These are phyloP conservation scores for Sclerurus mexicanus DNA, from an alignment of 2,113 vertebrate species.

Conservation along the genomic window DNA sequence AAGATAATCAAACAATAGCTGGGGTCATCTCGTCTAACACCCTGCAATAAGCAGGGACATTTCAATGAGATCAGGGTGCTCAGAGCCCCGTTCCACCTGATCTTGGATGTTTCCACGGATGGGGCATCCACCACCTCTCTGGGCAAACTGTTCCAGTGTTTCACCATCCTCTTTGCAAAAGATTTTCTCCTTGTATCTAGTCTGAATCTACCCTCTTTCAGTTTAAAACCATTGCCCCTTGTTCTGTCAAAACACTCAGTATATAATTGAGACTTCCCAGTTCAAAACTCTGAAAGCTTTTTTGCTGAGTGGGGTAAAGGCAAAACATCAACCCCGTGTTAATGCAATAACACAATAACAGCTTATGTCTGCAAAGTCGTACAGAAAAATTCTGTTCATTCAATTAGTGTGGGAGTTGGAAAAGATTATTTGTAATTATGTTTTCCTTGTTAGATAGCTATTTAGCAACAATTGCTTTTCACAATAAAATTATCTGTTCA, in stretches of 20 bases:
- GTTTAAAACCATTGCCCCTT: neutral
- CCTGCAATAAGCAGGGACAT: neutral
- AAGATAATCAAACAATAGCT: neutral
- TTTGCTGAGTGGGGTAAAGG: neutral
- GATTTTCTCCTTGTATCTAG: neutral
- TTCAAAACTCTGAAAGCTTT: neutral
- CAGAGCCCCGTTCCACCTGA: neutral
- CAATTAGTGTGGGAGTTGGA: neutral
- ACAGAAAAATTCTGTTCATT: neutral
- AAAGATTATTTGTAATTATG: neutral
- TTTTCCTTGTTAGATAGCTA: conserved; percentile 5
- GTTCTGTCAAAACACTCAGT: neutral
- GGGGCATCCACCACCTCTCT: neutral
- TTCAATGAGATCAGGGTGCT: neutral
- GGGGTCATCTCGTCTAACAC: neutral
- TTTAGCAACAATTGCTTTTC: neutral
- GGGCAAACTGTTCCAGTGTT: neutral
- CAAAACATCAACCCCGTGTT: neutral
- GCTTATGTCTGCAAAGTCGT: neutral
- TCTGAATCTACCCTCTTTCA: neutral
- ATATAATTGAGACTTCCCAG: neutral
- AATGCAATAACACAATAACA: neutral
- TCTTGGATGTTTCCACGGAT: neutral
- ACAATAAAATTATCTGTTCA: neutral
- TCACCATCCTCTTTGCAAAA: neutral